These are phyloP conservation scores for Scotopteryx bipunctaria DNA, from an alignment of 2,888 invertebrate species.

Conservation along the genomic window DNA sequence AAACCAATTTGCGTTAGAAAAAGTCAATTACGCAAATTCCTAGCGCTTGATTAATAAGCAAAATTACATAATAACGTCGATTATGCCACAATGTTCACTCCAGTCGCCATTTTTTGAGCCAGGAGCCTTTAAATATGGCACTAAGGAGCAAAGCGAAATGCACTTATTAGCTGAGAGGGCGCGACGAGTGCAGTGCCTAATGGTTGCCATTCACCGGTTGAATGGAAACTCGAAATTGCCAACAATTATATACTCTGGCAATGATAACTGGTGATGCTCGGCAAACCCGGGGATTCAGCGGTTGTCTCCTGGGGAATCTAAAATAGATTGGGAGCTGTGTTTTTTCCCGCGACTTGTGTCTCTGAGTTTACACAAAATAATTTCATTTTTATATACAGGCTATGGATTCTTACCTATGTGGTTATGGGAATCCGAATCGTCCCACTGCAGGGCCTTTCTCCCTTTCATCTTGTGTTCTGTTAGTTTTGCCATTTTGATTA, in stretches of 20 bases:
- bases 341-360: no score
- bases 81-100: constrained; percentile 36
- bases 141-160: constrained; percentile 79
- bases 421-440: no score
- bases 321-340: neutral
- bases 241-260: constrained; percentile 81
- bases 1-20: no score
- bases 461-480: no score
- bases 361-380: neutral
- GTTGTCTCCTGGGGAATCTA: constrained; percentile 23
- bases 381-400: no score
- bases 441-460: no score
- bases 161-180: constrained; percentile 80
- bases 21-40: constrained; percentile 5
- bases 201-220: constrained; percentile 79
- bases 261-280: constrained; percentile 79
- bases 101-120: constrained; percentile 51
- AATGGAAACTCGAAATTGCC: constrained; percentile 80
- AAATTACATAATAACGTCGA: constrained; percentile 38
- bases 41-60: constrained; percentile 34
- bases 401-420: no score
- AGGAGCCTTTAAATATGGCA: constrained; percentile 70
- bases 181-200: constrained; percentile 73
- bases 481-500: no score
- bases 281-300: constrained; percentile 59